These are phyloP conservation scores for Orycteropus afer DNA, from an alignment of 2,113 vertebrate genomes.

Conservation along the genomic window DNA sequence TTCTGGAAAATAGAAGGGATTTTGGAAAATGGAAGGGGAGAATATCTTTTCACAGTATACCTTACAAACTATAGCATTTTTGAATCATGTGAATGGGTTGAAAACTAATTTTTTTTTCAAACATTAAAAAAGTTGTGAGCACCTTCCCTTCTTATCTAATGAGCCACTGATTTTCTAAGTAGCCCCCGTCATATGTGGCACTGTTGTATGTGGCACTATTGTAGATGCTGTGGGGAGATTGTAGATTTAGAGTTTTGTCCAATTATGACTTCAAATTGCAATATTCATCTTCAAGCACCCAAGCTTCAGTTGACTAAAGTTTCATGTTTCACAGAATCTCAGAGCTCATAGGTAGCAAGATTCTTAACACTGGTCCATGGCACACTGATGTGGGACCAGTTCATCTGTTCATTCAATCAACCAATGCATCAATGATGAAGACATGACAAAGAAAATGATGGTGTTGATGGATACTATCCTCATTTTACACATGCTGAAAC, in stretches of 20 bases:
- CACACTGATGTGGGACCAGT: neutral
- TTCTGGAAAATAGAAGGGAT: neutral
- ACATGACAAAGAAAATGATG: neutral
- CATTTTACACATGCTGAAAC: neutral
- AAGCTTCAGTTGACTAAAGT: neutral
- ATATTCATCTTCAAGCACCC: neutral
- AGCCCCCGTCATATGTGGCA: accelerated
- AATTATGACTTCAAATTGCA: neutral
- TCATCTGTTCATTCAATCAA: neutral
- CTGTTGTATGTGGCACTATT: accelerated
- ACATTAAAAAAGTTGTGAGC: neutral
- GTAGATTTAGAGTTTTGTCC: neutral
- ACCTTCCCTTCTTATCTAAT: neutral
- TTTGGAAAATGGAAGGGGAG: neutral
- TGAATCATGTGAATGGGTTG: neutral
- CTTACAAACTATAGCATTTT: neutral
- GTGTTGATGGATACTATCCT: neutral
- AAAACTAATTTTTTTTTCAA: neutral
- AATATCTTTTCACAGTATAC: neutral
- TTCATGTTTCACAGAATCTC: neutral
- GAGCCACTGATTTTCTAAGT: neutral
- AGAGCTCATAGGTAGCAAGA: neutral
- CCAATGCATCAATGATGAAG: neutral
- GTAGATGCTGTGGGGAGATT: neutral
- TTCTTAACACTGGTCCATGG: neutral